phyloP scores from a whole-genome alignment of 2,797 vertebrate genomes.

The Ctenosaura bakeri region DNA sequence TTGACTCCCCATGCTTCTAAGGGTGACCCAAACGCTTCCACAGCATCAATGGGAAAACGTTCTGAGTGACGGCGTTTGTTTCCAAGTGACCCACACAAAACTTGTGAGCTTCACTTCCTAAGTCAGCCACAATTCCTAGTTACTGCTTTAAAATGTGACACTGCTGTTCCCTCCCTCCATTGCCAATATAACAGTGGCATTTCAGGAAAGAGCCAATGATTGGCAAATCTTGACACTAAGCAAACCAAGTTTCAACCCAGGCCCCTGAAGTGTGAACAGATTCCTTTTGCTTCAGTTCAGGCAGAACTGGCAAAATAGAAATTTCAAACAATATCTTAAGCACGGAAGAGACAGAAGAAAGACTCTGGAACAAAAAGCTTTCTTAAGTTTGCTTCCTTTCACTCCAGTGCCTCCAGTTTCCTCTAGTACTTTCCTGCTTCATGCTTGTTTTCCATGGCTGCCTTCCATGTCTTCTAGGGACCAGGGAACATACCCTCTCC shows the following conservation, averaged over 20 bases:
- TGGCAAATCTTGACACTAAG: neutral
- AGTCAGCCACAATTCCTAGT: conserved; percentile 15
- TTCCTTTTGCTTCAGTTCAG: neutral
- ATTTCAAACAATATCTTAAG: neutral
- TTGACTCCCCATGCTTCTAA: neutral
- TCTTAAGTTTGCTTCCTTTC: neutral
- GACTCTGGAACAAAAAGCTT: conserved; percentile 2
- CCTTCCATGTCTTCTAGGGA: no score
- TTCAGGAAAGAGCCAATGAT: conserved; percentile 2
- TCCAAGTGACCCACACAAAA: conserved; percentile 2
- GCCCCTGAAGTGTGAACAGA: conserved; percentile 11
- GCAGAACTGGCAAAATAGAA: neutral
- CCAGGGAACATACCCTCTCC: no score
- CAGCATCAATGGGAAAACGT: neutral
- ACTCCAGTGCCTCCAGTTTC: neutral
- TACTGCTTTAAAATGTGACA: conserved; percentile 36
- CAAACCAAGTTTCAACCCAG: neutral
- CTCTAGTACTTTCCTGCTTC: no score
- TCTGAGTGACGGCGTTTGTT: conserved; percentile 36
- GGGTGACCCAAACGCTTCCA: neutral
- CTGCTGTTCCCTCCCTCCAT: neutral
- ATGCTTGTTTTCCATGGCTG: neutral
- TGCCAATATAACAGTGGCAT: neutral
- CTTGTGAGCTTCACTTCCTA: conserved; percentile 1
- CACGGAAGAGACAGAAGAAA: neutral